Evolutionary conservation across 2,113 vertebrate species (phyloP).

Genomic region (Calyptomena viridis): DNA sequence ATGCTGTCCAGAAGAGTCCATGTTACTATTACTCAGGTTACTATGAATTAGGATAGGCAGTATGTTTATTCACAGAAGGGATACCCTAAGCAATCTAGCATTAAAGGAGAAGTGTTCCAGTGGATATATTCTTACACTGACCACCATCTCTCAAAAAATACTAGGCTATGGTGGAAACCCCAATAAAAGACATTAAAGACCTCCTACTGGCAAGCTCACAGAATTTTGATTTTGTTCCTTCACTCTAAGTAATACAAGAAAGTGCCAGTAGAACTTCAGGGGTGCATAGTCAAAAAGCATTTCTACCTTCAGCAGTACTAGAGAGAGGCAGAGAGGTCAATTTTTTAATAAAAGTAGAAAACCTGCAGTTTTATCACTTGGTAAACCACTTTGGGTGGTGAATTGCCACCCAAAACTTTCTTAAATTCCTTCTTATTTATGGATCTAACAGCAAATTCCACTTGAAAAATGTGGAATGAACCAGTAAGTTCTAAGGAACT

Average conservation of each 20-base stretch:
- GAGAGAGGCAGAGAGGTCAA: background rate
- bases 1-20: background rate
- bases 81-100: background rate
- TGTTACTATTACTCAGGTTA: background rate
- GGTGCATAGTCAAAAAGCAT: background rate
- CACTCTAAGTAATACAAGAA: background rate
- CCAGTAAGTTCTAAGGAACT: background rate
- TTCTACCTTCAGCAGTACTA: background rate
- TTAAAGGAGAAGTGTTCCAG: background rate
- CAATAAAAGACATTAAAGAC: background rate
- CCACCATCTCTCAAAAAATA: background rate
- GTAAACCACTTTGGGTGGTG: too few relatives aligned
- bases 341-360: background rate
- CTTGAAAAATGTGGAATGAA: background rate
- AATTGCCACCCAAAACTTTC: background rate
- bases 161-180: background rate
- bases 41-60: background rate
- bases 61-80: background rate
- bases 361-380: background rate
- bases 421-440: background rate
- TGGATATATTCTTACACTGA: background rate
- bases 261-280: background rate
- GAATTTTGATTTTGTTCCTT: background rate
- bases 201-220: background rate
- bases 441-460: background rate